These are phyloP conservation scores for Lichenostomus cassidix DNA, from an alignment of 2,113 vertebrate genomes.

Conservation along the genomic window DNA sequence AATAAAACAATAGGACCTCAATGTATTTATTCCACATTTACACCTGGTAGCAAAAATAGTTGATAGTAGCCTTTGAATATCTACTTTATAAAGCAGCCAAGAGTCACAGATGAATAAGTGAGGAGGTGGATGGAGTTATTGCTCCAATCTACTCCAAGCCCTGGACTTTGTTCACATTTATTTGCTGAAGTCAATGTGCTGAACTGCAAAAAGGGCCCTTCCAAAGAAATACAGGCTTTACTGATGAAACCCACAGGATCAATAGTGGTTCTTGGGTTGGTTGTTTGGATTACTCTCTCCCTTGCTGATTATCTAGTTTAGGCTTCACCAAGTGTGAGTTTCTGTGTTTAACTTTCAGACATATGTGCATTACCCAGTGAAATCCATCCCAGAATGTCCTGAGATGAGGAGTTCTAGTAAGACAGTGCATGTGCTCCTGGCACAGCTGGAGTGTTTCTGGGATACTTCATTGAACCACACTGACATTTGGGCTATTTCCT, in stretches of 20 bases:
- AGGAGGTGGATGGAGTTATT: neutral
- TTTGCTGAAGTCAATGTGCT: neutral
- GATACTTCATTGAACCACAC: neutral
- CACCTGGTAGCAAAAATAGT: neutral
- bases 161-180: neutral
- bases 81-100: neutral
- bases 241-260: neutral
- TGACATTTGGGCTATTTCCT: neutral
- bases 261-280: neutral
- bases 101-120: neutral
- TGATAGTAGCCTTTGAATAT: neutral
- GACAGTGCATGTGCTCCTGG: rapidly evolving
- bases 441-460: neutral
- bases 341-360: neutral
- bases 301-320: neutral
- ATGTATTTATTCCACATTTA: neutral
- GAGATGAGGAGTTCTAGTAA: neutral
- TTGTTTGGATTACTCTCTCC: neutral
- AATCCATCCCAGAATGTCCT: neutral
- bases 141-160: neutral
- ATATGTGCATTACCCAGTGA: neutral
- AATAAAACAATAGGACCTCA: neutral
- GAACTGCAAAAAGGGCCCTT: neutral
- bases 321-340: neutral
- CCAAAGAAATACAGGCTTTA: neutral